Evolutionary conservation across 2,888 invertebrate genomes (phyloP), one percentile per base, ranked within the genome.

Genomic region (Podotricha telesiphe): DNA sequence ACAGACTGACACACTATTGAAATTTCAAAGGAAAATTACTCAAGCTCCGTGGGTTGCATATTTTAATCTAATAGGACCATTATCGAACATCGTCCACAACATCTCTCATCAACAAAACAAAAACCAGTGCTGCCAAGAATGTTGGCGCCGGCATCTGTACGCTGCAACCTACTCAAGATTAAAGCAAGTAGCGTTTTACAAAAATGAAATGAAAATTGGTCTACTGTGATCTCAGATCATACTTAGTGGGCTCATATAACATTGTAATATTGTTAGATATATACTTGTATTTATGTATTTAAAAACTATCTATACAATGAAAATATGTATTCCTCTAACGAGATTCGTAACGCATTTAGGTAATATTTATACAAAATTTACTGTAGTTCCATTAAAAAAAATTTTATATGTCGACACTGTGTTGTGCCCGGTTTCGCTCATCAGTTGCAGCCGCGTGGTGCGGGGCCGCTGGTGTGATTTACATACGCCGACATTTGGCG

Each of bases 401-500:
- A n/a, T n/a, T 28, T n/a, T 0, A 53, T 28, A 53, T 53, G 3
- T 53, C 8, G n/a, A 28, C 8, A 3, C n/a, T n/a, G 28, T 8
- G 10, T 28, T 11, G 17, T 17, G 11, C n/a, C 15, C 53, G 2
- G 13, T 28, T n/a, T 45, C 55, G 42, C 22, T 45, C 7, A 11
- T 15, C 11, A 19, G 40, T 20, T n/a, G 28, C 51, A n/a, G n/a
- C 20, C 34, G 34, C n/a, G 2, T 17, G n/a, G n/a, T n/a, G n/a
- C n/a, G n/a, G 11, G 34, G 19, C 28, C 17, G 59, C 37, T 58
- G 8, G 15, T n/a, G 47, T 61, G 17, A 72, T 72, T 70, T 65
- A 63, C 72, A 72, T 72, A 59, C 56, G 67, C 62, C 61, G 72
- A 72, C 69, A 72, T 72, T 72, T 72, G 63, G 65, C 50, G 56